A percentile compares a stretch with the other conserved stretches of the same genome.
phyloP scores from a whole-genome alignment of 1,140 invertebrate genomes.

The Neodiprion virginianus region DNA sequence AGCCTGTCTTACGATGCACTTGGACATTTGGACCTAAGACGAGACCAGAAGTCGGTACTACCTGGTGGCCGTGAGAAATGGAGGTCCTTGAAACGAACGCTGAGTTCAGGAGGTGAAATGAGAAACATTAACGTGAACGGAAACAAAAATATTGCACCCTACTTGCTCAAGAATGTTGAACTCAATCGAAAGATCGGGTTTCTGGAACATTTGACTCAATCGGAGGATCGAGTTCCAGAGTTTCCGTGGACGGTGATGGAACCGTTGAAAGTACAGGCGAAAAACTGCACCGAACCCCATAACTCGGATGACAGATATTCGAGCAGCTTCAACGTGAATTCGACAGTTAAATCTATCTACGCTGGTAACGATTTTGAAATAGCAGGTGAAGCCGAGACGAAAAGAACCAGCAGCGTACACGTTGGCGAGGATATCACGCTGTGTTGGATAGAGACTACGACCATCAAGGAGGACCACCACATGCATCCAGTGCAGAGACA shows the following conservation, averaged over 20 bases:
- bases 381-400: constrained; percentile 21
- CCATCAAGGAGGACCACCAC: constrained; percentile 36
- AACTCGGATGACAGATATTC: neutral
- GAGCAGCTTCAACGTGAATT: neutral
- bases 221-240: too few species aligned
- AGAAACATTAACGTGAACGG: neutral
- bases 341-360: neutral
- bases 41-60: neutral
- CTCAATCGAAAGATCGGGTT: too few species aligned
- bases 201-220: too few species aligned
- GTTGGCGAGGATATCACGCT: constrained; percentile 36
- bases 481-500: constrained; percentile 27
- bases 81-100: neutral
- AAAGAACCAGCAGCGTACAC: constrained; percentile 28
- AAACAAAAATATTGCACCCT: neutral
- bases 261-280: neutral
- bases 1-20: neutral
- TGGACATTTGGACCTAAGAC: neutral
- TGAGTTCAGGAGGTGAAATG: neutral
- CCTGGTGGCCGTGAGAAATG: neutral
- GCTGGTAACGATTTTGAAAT: neutral
- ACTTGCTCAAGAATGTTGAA: too few species aligned
- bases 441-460: constrained; percentile 42
- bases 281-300: neutral
- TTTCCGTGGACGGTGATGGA: neutral